Evolutionary conservation across 2,113 vertebrate genomes (phyloP), one percentile per base, ranked within the genome.

Genomic region (Cavia aperea): DNA sequence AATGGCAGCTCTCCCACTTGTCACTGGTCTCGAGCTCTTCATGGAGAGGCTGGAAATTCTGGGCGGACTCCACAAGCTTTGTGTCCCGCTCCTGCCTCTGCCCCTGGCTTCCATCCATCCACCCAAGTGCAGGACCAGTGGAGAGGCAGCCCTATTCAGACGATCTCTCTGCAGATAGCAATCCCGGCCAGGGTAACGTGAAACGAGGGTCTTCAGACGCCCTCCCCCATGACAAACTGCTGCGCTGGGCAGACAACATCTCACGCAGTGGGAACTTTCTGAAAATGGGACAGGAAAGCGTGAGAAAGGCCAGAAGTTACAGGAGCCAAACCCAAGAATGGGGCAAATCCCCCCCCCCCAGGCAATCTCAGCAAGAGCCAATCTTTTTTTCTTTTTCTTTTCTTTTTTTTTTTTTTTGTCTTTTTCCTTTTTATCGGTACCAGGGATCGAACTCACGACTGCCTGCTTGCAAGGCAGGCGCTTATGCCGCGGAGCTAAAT

Each of bases 81-180:
- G 95, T 93, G 81, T 73, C 43, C 79, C 87, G 81, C 62, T 78
- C 66, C 89, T 78, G 54, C 29, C 91, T 72, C 86, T 24, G 16
- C 90, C 77, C 51, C 56, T 63, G 82, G 19, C 10, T 79, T 91
- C 90, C 58, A 81, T 87, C 95, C 75, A 81, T 87, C 95, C 75
- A 81, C 62, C 88, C 94, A 93, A 88, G 86, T 84, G 70, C 90
- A 39, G 43, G 89, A 91, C 33, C 51, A 94, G 75, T n/a, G 43
- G 81, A 90, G 86, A 95, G 82, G 92, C 86, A 91, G 89, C 85
- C 81, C 92, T 92, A 95, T 96, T 96, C 95, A 95, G 83, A 88
- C 86, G 93, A 2, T 95, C 95, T 95, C 92, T 73, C 66, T 6
- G 24, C 36, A 88, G 96, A 96, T 79, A 95, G 94, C 77, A 49